A percentile compares a stretch with the other conserved stretches of the same genome.
These are phyloP conservation scores for Nesogale talazaci DNA, from an alignment of 2,113 vertebrate species.

Conservation along the genomic window DNA sequence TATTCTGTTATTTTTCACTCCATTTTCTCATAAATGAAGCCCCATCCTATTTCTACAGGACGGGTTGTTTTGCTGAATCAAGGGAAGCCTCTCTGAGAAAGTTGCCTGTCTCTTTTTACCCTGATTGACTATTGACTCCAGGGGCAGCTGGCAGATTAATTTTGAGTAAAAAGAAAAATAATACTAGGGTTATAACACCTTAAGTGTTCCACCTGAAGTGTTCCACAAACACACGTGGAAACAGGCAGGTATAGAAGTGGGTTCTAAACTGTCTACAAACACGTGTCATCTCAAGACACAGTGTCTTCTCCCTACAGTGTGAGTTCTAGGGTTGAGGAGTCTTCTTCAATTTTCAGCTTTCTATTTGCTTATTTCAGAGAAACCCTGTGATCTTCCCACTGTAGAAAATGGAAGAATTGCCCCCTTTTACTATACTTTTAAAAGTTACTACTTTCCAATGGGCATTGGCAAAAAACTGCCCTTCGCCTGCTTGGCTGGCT, in stretches of 20 bases:
- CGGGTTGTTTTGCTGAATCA: neutral
- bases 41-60: neutral
- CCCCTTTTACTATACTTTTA: conserved; percentile 85
- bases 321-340: neutral
- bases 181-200: neutral
- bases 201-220: too few species aligned
- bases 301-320: neutral
- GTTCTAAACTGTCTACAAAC: neutral
- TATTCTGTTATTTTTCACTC: too few species aligned
- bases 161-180: neutral
- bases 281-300: neutral
- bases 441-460: conserved; percentile 86
- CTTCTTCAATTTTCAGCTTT: neutral
- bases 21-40: too few species aligned
- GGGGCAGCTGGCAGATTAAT: neutral
- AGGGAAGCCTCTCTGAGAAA: neutral
- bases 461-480: conserved; percentile 64
- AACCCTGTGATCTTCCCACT: conserved; percentile 81
- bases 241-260: neutral
- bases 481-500: conserved; percentile 84
- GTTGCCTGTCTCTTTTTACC: neutral
- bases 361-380: conserved; percentile 80
- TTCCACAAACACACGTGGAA: neutral
- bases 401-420: conserved; percentile 85
- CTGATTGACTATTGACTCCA: too few species aligned